phyloP scores from a whole-genome alignment of 2,888 invertebrate species.

The Dendrolimus houi region DNA sequence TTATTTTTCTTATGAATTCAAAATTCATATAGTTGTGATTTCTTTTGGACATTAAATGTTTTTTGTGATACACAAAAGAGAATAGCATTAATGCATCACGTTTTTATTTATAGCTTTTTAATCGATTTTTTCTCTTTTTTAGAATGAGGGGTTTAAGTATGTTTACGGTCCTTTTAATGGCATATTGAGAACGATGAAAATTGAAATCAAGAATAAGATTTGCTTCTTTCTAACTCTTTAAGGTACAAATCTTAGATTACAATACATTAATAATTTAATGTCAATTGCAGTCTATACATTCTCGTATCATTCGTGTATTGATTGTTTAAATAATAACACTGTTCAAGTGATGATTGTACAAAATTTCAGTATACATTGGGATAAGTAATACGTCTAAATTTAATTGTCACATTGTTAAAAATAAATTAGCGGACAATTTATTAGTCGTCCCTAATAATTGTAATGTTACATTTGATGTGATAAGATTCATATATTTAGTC shows the following conservation, averaged over 20 bases:
- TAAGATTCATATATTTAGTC: slow-evolving; percentile 55
- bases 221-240: slow-evolving; percentile 47
- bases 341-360: slow-evolving; percentile 34
- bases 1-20: slow-evolving; percentile 65
- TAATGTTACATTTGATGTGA: slow-evolving; percentile 67
- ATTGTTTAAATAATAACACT: slow-evolving; percentile 18
- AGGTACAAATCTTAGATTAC: slow-evolving; percentile 65
- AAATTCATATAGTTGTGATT: slow-evolving; percentile 76
- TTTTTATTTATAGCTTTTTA: slow-evolving; percentile 52
- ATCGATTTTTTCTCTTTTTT: slow-evolving; percentile 43
- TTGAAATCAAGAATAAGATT: slow-evolving; percentile 40
- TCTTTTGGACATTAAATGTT: slow-evolving; percentile 74
- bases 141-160: slow-evolving; percentile 35
- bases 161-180: slow-evolving; percentile 33
- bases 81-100: slow-evolving; percentile 71
- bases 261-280: slow-evolving; percentile 24
- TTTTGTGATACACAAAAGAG: slow-evolving; percentile 72
- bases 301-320: slow-evolving; percentile 21
- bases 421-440: slow-evolving; percentile 49
- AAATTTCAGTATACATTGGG: slow-evolving; percentile 37
- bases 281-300: slow-evolving; percentile 33
- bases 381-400: slow-evolving; percentile 52
- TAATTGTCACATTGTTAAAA: slow-evolving; percentile 61
- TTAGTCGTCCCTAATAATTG: slow-evolving; percentile 54
- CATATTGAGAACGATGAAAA: slow-evolving; percentile 33